Base-by-base conservation (phyloP, 2,113 vertebrate species). In the Phaethon lepturus region DNA sequence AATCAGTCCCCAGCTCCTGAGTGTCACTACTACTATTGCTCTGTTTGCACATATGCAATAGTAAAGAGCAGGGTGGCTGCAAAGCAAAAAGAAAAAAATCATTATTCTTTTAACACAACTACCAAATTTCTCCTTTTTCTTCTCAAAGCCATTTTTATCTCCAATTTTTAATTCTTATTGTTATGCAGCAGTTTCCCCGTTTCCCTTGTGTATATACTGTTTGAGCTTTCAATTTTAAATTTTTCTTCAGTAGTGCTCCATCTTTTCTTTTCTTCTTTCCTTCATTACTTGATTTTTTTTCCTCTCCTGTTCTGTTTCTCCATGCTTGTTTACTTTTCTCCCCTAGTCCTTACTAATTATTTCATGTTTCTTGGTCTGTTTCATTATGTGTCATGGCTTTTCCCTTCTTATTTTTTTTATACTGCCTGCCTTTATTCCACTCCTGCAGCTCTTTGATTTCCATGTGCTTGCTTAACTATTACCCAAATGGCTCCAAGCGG, bases 401-500 rank as follows among this genome's bases (percentile, higher is more conserved):
- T 86, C 52, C 24, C 67, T 88, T 55, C n/a, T 77, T 44, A 28
- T 29, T 44, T 84, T 86, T 86, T 87, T 91, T 44, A 44, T 58
- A 88, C 47, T 40, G 16, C 85, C 81, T 95, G 93, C 86, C 64
- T 93, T 84, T 91, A 66, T 88, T 96, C 69, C 62, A 58, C 60
- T 95, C 95, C 78, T 96, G 80, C 47, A 87, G 68, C 78, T 83
- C 88, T 94, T 89, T 71, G 81, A 87, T 89, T 95, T 96, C 73
- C 90, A 53, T 96, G 66, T 92, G 75, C 90, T 94, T 96, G 75
- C 44, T 93, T 97, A 96, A 94, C 92, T 96, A 96, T 93, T 95
- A 97, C 85, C 86, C 94, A 97, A 96, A 96, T 88, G 91, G 95
- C 84, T 94, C 71, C 91, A 97, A 95, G 89, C 86, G 97, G 94